Conservation (phyloP, 30 jellyfish, hydroid and myxozoan genomes). For the Sanderia malayensis region DNA sequence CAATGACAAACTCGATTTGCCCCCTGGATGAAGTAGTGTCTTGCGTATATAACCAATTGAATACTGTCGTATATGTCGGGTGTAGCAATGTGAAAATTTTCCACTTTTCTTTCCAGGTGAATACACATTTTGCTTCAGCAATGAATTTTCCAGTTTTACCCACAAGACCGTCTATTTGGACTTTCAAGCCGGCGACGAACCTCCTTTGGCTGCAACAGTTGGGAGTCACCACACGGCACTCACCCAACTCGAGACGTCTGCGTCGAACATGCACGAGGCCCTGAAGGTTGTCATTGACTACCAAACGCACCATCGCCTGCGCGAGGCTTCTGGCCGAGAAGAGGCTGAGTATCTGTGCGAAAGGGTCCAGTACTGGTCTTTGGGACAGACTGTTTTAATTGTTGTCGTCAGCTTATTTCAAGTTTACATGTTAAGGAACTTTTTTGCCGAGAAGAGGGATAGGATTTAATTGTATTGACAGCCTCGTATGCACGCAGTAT, state of each 20-base stretch:
- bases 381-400: constrained; percentile 84
- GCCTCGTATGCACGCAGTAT: too few species aligned
- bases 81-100: too few species aligned
- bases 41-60: too few species aligned
- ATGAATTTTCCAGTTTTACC: constrained; percentile 90
- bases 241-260: constrained; percentile 89
- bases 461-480: too few species aligned
- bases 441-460: constrained; percentile 93
- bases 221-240: constrained; percentile 89
- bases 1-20: too few species aligned
- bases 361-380: constrained; percentile 96
- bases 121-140: constrained; percentile 90
- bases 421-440: constrained; percentile 79
- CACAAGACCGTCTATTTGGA: constrained; percentile 91
- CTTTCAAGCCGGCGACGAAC: constrained; percentile 92
- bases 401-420: constrained; percentile 59
- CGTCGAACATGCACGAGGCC: constrained; percentile 90
- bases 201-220: constrained; percentile 54
- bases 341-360: constrained; percentile 89
- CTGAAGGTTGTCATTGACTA: constrained; percentile 86
- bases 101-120: constrained; percentile 73
- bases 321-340: constrained; percentile 92
- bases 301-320: constrained; percentile 94
- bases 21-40: too few species aligned
- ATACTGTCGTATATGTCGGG: background rate